Base-by-base conservation (phyloP, 2,113 vertebrate species). In the Hippocampus mohnikei region DNA sequence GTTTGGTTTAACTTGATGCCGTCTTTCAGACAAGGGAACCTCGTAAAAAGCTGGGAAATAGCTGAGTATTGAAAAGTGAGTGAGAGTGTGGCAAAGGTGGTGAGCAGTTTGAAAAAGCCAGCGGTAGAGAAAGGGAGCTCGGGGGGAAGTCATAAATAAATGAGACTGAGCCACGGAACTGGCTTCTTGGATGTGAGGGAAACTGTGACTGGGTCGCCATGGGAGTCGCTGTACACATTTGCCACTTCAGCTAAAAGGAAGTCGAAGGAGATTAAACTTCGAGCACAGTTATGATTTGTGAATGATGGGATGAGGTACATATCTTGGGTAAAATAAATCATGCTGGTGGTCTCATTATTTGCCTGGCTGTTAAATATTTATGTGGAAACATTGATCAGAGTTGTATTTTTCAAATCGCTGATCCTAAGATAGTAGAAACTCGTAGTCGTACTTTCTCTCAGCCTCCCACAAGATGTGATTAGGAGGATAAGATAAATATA, bases 21-120 rank as follows among this genome's bases (percentile, higher is more conserved):
- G 80, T 77, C 69, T 86, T 88, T 86, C 78, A 86, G 81, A 90
- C 73, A 82, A 60, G 78, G 60, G 73, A 68, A 86, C 86, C 76
- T 77, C 79, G 83, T 86, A 84, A 81, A 86, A 67, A 70, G 83
- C 77, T 27, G 42, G 44, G 70, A 82, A 78, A 81, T 71, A 67
- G 78, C 76, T 52, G 46, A 70, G 69, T 10, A 41, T 25, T 73
- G 83, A 73, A 12, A 67, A 71, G 55, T 46, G 12, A 27, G 62
- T 4, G 55, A 56, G 62, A 41, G 62, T 21, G 46, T 59, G 46
- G 64, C 29, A 37, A 67, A 46, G 61, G 33, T 61, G 64, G 78
- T 53, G 59, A 64, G 73, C 69, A 71, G 70, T 80, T 66, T 75
- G 69, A 44, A 46, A 44, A 65, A 69, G 75, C 72, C 81, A 83